phyloP scores from a whole-genome alignment of 2,888 invertebrate genomes.

The Epistrophe eligans region DNA sequence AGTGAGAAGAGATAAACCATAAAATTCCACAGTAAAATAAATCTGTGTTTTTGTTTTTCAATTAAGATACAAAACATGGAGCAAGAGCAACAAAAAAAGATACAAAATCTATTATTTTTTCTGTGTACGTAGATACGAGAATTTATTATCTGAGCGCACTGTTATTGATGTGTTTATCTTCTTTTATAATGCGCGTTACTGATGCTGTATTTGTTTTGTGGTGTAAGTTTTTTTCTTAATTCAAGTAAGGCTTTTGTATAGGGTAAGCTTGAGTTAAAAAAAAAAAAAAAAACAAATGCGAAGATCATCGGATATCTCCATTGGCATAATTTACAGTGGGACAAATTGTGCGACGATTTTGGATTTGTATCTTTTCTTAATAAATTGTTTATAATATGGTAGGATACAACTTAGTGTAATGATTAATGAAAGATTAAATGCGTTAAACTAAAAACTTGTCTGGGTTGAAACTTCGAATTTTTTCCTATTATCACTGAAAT shows the following conservation, averaged over 20 bases:
- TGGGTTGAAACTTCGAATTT: too few species aligned
- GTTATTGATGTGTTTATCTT: constrained; percentile 43
- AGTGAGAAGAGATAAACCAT: constrained; percentile 7
- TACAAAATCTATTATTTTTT: constrained; percentile 2
- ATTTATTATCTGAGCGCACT: constrained; percentile 29
- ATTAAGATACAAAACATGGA: constrained; percentile 12
- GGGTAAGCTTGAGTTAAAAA: background rate
- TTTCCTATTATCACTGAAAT: too few species aligned
- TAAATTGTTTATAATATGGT: too few species aligned
- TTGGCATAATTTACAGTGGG: background rate
- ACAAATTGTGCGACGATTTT: background rate
- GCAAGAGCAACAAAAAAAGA: background rate
- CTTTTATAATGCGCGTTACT: constrained; percentile 42
- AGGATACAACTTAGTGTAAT: too few species aligned
- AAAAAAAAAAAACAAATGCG: background rate
- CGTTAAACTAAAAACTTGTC: too few species aligned
- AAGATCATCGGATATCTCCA: constrained; percentile 13
- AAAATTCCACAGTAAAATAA: constrained; percentile 9
- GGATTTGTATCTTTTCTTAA: background rate
- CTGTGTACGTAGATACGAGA: constrained; percentile 11
- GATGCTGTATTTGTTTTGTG: constrained; percentile 24
- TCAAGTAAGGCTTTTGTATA: constrained; percentile 15
- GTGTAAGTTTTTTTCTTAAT: constrained; percentile 26
- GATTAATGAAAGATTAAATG: too few species aligned
- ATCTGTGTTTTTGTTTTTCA: constrained; percentile 18